Evolutionary conservation across 2,888 invertebrate species (phyloP).

Genomic region (Unio pictorum): DNA sequence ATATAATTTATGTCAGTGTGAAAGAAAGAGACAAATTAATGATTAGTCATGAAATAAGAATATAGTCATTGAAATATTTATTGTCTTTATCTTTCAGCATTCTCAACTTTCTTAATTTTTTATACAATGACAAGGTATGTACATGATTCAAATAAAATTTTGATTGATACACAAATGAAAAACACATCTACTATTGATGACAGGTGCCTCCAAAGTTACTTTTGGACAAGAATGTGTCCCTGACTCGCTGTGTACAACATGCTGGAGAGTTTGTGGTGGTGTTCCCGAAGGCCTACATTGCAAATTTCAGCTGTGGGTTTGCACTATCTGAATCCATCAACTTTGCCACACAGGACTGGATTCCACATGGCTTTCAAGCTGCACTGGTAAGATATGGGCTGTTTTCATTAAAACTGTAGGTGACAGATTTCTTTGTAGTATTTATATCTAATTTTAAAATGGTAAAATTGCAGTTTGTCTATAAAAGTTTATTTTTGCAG

Average conservation of each 20-base stretch:
- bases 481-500: no score
- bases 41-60: no score
- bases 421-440: no score
- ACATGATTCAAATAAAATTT: neutral
- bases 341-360: conserved; percentile 87
- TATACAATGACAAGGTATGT: no score
- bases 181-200: conserved; percentile 3
- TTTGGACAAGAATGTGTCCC: conserved; percentile 82
- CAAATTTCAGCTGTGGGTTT: conserved; percentile 90
- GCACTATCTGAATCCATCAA: conserved; percentile 93
- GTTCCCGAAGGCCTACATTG: conserved; percentile 90
- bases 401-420: no score
- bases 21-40: no score
- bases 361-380: conserved; percentile 80
- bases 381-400: conserved; percentile 76
- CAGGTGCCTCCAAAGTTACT: conserved; percentile 85
- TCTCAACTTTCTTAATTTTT: no score
- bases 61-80: no score
- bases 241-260: conserved; percentile 86
- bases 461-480: no score
- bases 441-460: no score
- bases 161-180: neutral
- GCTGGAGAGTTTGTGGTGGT: conserved; percentile 92
- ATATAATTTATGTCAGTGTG: no score
- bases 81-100: no score